Conservation (phyloP, 2,113 vertebrate genomes). For the Hemicordylus capensis region DNA sequence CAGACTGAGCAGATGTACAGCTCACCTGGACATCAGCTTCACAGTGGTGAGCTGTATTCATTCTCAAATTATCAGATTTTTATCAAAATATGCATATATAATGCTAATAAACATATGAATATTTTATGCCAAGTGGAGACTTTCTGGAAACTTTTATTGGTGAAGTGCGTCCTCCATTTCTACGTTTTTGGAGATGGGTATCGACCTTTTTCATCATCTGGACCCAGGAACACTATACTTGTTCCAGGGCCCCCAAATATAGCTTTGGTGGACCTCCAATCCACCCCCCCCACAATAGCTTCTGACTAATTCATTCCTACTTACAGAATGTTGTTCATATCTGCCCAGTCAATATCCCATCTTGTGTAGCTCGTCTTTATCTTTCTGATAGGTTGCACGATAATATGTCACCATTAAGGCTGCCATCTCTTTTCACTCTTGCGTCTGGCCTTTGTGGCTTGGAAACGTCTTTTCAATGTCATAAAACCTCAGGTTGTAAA, state of each 20-base stretch:
- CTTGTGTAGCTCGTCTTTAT: conserved; percentile 17
- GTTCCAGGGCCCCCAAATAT: not conserved
- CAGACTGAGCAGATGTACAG: no score
- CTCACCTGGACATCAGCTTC: no score
- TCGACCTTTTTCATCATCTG: no score
- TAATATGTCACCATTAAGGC: conserved; percentile 49
- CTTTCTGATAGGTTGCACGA: conserved; percentile 20
- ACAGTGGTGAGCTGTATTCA: no score
- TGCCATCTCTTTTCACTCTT: conserved; percentile 63
- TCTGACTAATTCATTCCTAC: not conserved
- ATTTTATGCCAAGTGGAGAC: no score
- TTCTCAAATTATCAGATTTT: no score
- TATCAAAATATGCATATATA: no score
- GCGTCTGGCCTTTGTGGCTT: conserved; percentile 71
- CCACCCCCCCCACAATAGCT: not conserved
- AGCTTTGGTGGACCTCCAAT: not conserved
- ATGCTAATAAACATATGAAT: no score
- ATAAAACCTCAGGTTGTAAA: conserved; percentile 83
- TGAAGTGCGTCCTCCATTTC: no score
- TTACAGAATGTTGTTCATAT: not conserved
- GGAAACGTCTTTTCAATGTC: conserved; percentile 75
- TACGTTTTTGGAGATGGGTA: no score
- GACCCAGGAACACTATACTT: no score
- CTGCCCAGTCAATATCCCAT: not conserved
- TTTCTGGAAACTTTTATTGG: no score